Conservation (phyloP, 2,113 vertebrate species). For the Elephas maximus region DNA sequence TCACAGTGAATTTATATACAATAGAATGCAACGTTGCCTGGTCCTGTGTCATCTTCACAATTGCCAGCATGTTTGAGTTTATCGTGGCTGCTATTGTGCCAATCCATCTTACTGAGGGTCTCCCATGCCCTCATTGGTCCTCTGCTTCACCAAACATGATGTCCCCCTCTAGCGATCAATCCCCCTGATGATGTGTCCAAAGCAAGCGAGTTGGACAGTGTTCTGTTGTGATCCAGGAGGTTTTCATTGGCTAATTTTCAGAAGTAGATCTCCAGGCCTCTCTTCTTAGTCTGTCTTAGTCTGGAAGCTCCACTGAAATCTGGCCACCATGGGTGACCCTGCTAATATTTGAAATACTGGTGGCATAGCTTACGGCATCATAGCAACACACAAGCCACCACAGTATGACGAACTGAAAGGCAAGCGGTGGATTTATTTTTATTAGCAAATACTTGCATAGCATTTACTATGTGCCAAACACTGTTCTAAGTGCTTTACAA, state of each 20-base stretch:
- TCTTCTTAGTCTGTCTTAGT: neutral
- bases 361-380: neutral
- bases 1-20: neutral
- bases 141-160: neutral
- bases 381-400: neutral
- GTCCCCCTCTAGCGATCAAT: no score
- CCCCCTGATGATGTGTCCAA: neutral
- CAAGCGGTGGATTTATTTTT: no score
- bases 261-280: neutral
- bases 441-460: neutral
- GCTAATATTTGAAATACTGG: neutral
- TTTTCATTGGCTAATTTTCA: neutral
- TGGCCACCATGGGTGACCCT: neutral
- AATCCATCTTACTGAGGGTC: no score
- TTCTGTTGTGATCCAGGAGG: neutral
- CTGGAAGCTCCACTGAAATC: neutral
- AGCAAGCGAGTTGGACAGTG: no score
- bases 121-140: neutral
- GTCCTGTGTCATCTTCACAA: neutral
- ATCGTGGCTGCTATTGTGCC: no score
- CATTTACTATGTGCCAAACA: neutral
- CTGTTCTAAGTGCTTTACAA: neutral
- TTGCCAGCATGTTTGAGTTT: neutral
- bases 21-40: neutral
- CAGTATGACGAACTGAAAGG: neutral